Base-by-base conservation (phyloP, 2,797 vertebrate genomes). In the Anomalospiza imberbis region DNA sequence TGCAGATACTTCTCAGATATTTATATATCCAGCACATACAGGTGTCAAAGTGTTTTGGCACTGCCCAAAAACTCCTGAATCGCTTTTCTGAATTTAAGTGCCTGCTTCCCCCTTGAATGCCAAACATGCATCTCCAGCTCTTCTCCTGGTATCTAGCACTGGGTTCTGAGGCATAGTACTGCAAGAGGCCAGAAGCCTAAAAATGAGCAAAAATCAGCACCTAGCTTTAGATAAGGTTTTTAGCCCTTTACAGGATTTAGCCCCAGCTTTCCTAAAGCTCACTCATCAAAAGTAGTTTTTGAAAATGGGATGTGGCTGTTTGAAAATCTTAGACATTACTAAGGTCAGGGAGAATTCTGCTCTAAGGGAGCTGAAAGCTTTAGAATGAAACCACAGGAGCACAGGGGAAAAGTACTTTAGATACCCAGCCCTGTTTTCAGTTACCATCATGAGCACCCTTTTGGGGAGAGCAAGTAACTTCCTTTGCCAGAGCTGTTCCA, bases 11-110 rank as follows among this genome's bases (percentile, higher is more conserved):
- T 61, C 25, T 34, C 17, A 2, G 17, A 18, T 54, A 77, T 61
- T n/a, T 8, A 42, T 0, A 1, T 16, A 47, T 50, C 12, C 20
- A 80, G 61, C 8, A 53, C 9, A 67, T 0, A 55, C 2, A 2
- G 3, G 2, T 50, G 7, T 25, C 42, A 47, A 60, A 15, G 6
- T 22, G 9, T 51, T 93, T 82, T 79, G 36, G 13, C 29, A 89
- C 14, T 45, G 24, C 20, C 10, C 29, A 45, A 68, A 70, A 80
- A 40, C n/a, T 45, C 31, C 65, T n/a, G 28, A 70, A 62, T 44
- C 0, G 0, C 2, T 21, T 53, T 74, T 70, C 53, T 40, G 15
- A 38, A 72, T 66, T 66, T 47, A 65, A 82, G 19, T 53, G 25
- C 5, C 36, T 60, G 15, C 34, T 76, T 79, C 5, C 7, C 6